phyloP scores from a whole-genome alignment of 1,140 invertebrate species.

The Drosophila kanapiae region DNA sequence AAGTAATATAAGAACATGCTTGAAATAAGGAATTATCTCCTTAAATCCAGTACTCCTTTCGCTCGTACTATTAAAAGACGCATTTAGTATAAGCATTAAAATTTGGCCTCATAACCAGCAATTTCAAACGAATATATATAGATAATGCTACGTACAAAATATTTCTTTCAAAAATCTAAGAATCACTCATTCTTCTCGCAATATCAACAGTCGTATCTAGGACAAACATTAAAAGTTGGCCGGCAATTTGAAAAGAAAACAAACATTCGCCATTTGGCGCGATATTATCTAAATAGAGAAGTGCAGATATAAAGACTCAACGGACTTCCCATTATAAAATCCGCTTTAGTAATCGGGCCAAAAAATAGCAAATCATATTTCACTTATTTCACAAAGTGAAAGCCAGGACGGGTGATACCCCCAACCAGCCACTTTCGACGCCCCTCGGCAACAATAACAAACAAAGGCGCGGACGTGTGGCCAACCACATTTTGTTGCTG shows the following conservation, averaged over 20 bases:
- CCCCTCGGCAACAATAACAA: conserved; percentile 40
- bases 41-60: no score
- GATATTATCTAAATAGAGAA: conserved; percentile 49
- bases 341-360: conserved; percentile 14
- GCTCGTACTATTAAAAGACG: background rate
- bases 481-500: conserved; percentile 56
- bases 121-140: no score
- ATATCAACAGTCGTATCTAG: no score
- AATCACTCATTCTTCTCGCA: no score
- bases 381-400: conserved; percentile 58
- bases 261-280: conserved; percentile 32
- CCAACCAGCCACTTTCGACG: background rate
- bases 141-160: background rate
- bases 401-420: background rate
- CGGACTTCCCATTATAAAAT: conserved; percentile 15
- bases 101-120: no score
- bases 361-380: conserved; percentile 67
- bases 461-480: conserved; percentile 66
- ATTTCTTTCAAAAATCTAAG: background rate
- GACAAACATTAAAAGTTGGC: background rate
- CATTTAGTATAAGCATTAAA: background rate
- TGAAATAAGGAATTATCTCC: no score
- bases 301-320: conserved; percentile 30
- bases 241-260: conserved; percentile 1
- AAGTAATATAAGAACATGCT: no score